A percentile compares a stretch with the other conserved stretches of the same genome.
Evolutionary conservation across 2,888 invertebrate species (phyloP).

Genomic region (Drosophila macrospina): DNA sequence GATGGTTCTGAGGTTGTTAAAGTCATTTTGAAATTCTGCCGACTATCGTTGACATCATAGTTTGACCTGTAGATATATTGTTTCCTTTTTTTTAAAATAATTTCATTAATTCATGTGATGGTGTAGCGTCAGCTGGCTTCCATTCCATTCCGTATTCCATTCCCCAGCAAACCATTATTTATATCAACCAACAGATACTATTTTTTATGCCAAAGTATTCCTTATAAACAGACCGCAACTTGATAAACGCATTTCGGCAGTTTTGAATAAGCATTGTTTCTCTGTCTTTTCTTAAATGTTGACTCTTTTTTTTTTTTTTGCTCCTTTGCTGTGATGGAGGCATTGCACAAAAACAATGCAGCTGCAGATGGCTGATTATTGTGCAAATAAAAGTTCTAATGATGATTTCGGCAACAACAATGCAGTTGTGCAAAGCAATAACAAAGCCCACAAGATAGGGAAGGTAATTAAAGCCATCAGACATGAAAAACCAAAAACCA

Average conservation of each 20-base stretch:
- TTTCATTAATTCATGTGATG: no score
- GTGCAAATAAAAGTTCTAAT: slow-evolving; percentile 80
- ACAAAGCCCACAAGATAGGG: slow-evolving; percentile 32
- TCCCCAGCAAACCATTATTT: slow-evolving; percentile 15
- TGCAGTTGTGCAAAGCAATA: slow-evolving; percentile 64
- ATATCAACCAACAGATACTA: neutral
- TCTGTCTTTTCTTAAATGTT: neutral
- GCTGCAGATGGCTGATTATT: slow-evolving; percentile 64
- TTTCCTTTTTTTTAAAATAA: neutral
- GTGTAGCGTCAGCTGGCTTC: neutral
- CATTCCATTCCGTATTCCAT: slow-evolving; percentile 15
- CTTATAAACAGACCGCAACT: slow-evolving; percentile 68
- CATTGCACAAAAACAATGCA: slow-evolving; percentile 60
- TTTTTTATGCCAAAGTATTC: neutral
- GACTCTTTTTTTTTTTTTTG: slow-evolving; percentile 14
- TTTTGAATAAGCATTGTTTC: slow-evolving; percentile 54
- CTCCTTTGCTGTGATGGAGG: slow-evolving; percentile 37
- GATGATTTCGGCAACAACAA: slow-evolving; percentile 77
- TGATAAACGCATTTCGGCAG: slow-evolving; percentile 59
- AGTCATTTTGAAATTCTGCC: neutral
- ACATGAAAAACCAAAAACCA: slow-evolving; percentile 10
- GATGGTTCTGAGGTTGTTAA: neutral
- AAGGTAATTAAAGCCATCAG: slow-evolving; percentile 54
- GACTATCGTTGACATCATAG: neutral
- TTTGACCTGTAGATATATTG: neutral